These are phyloP conservation scores for Sarcophaga bullata DNA, from an alignment of 1,140 invertebrate genomes.

Conservation along the genomic window DNA sequence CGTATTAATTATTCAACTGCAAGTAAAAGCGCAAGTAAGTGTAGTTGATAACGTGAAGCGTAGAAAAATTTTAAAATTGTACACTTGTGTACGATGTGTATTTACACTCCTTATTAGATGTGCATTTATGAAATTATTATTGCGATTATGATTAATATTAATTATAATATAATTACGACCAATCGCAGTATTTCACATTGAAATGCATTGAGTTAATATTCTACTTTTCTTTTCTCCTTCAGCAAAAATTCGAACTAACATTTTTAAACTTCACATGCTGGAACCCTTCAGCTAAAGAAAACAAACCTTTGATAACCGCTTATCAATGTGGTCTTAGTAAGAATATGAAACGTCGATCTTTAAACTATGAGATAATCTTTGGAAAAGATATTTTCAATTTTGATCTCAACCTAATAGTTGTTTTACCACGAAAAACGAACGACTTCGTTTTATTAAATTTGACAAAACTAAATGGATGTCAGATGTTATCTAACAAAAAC, in stretches of 20 bases:
- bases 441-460: slow-evolving; percentile 50
- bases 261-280: background rate
- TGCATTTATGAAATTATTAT: no score
- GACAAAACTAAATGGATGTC: slow-evolving; percentile 50
- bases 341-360: slow-evolving; percentile 45
- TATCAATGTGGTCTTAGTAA: slow-evolving; percentile 48
- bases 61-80: no score
- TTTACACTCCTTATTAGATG: no score
- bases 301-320: background rate
- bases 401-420: slow-evolving; percentile 48
- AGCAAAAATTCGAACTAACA: background rate
- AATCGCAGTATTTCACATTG: no score
- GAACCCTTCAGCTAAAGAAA: background rate
- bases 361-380: slow-evolving; percentile 49
- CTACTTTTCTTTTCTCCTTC: background rate
- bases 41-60: no score
- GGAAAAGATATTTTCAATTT: slow-evolving; percentile 47
- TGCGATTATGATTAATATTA: no score
- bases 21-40: no score
- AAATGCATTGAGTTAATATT: no score
- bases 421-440: slow-evolving; percentile 41
- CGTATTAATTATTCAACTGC: no score
- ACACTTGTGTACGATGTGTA: no score
- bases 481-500: slow-evolving; percentile 50
- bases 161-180: no score